Evolutionary conservation across 1,140 invertebrate genomes (phyloP), one percentile per base, ranked within the genome.

Genomic region (Physella acuta): DNA sequence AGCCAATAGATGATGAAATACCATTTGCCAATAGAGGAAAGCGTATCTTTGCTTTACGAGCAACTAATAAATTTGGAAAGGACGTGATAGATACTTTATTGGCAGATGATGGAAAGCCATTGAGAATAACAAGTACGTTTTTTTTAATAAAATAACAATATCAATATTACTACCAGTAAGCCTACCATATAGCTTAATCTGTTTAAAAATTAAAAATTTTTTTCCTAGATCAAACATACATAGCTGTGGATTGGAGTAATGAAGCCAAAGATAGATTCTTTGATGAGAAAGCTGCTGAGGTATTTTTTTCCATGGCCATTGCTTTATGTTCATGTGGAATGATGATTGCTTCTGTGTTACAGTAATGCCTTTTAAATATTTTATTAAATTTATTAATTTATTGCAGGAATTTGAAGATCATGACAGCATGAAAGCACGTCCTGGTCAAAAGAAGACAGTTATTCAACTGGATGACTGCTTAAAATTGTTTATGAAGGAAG

Each of bases 401-500:
- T n/a, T 70, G 1, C 49, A 82, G 77, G 75, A 76, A 17, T 73
- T 82, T 64, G 79, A 80, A 64, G 73, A 80, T 44, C 79, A 83
- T 69, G 78, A 80, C 0, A 79, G 77, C 3, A 78, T 84, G 71
- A 78, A 75, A 31, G 49, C 52, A 8, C 69, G 67, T 20, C n/a
- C n/a, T n/a, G n/a, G n/a, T n/a, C 75, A 78, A 70, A 82, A 83
- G 68, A 81, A 80, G 68, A 75, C 80, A 33, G 74, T 76, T 24
- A 80, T 84, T 59, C 81, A 82, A 52, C 73, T 88, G 16, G 81
- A 79, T 64, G 86, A 88, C 66, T 88, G 87, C 76, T 75, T 88
- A 33, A 80, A 87, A 56, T 75, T 88, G 44, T 88, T 87, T 75
- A 88, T 87, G 20, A 84, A 84, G 49, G 81, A 79, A 17, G 87